Evolutionary conservation across 2,888 invertebrate species (phyloP).

Genomic region (Taphrorychus bicolor): DNA sequence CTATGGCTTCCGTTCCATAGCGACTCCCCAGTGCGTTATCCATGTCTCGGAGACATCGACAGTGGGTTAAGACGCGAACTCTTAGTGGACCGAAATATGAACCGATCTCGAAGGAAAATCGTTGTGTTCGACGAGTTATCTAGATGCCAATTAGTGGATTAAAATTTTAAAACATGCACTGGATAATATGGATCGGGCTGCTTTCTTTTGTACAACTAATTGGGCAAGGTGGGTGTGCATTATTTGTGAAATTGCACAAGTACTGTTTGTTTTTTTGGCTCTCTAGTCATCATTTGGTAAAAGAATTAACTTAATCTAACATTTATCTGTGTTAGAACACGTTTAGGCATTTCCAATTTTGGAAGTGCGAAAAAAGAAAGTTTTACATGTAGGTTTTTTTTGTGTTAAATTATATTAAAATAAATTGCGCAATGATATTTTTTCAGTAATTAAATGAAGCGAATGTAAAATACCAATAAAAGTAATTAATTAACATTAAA

Average conservation of each 20-base stretch:
- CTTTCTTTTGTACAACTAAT: constrained; percentile 50
- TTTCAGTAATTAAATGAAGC: too few species aligned
- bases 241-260: background rate
- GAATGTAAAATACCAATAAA: too few species aligned
- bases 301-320: too few species aligned
- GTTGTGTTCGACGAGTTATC: background rate
- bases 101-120: background rate
- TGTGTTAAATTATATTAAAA: too few species aligned
- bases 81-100: background rate
- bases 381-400: too few species aligned
- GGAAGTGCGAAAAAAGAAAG: too few species aligned
- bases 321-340: too few species aligned
- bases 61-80: background rate
- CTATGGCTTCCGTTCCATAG: constrained; percentile 3
- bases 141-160: constrained; percentile 12
- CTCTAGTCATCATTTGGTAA: too few species aligned
- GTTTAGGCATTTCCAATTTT: too few species aligned
- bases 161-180: constrained; percentile 40
- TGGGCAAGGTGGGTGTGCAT: constrained; percentile 46
- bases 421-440: too few species aligned
- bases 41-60: background rate
- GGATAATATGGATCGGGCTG: constrained; percentile 47
- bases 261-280: too few species aligned
- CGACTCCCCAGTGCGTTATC: background rate
- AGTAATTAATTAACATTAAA: too few species aligned